phyloP scores from a whole-genome alignment of 2,888 invertebrate species.

The Spodoptera littoralis region DNA sequence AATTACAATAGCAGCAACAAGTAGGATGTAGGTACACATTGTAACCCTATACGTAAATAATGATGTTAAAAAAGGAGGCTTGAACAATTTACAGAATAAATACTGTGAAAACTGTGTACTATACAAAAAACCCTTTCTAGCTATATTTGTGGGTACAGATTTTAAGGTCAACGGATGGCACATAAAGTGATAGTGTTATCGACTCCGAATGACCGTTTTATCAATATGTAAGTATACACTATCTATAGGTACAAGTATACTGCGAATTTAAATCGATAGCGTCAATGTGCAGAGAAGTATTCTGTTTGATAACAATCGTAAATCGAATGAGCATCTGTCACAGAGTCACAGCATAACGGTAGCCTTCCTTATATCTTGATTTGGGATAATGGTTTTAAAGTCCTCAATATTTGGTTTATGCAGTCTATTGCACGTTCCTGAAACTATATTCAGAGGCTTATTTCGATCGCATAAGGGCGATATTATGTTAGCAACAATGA shows the following conservation, averaged over 20 bases:
- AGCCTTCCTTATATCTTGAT: conserved; percentile 16
- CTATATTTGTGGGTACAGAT: not conserved
- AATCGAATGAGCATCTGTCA: not conserved
- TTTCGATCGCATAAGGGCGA: no score
- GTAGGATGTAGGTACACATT: not conserved
- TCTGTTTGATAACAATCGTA: conserved; percentile 19
- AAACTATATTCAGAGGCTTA: no score
- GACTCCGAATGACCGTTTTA: conserved; percentile 19
- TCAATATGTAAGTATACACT: conserved; percentile 8
- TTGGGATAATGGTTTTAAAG: conserved; percentile 9
- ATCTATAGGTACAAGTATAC: conserved; percentile 19
- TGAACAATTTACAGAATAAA: not conserved
- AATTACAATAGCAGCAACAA: no score
- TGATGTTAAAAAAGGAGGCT: conserved; percentile 8
- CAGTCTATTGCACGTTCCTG: no score
- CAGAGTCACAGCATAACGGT: conserved; percentile 12
- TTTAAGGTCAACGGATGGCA: conserved; percentile 26
- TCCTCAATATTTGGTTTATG: conserved; percentile 7
- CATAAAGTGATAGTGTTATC: conserved; percentile 35
- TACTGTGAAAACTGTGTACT: no score
- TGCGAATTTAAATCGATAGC: conserved; percentile 8
- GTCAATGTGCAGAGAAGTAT: conserved; percentile 6
- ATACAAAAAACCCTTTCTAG: no score
- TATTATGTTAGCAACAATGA: no score
- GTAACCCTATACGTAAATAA: not conserved